These are phyloP conservation scores for Agriopis leucophaearia DNA, from an alignment of 2,888 invertebrate genomes.

Conservation along the genomic window DNA sequence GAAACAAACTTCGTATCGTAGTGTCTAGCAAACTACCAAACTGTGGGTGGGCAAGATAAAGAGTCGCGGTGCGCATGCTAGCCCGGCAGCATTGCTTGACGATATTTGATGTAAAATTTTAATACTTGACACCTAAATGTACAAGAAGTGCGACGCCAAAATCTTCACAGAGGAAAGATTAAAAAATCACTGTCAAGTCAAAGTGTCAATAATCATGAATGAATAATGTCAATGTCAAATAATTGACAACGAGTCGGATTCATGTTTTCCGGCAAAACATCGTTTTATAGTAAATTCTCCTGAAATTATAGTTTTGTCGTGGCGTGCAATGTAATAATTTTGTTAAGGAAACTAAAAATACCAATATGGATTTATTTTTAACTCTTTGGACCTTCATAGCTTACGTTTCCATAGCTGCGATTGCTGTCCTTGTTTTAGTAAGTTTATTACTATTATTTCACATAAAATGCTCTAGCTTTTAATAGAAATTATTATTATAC, in stretches of 20 bases:
- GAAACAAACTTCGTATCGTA: background rate
- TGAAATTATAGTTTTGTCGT: background rate
- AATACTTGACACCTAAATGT: too few species aligned
- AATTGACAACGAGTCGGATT: background rate
- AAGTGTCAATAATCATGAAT: too few species aligned
- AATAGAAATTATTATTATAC: background rate
- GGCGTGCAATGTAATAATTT: conserved; percentile 14
- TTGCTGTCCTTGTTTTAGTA: conserved; percentile 57
- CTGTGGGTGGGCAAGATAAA: too few species aligned
- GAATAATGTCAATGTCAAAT: too few species aligned
- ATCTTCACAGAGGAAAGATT: too few species aligned
- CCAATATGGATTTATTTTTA: conserved; percentile 54
- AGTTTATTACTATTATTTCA: conserved; percentile 45
- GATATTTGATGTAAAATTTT: too few species aligned
- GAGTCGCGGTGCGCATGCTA: too few species aligned
- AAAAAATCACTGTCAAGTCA: too few species aligned
- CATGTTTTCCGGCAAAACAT: conserved; percentile 21
- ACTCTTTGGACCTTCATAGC: conserved; percentile 51
- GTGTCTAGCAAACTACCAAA: too few species aligned
- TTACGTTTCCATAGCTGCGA: conserved; percentile 52
- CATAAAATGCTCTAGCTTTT: background rate
- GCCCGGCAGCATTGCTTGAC: too few species aligned
- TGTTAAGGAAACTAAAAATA: background rate
- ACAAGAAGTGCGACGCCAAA: too few species aligned
- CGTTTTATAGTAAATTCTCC: conserved; percentile 6